These are phyloP conservation scores for Urophycis tenuis DNA, from an alignment of 2,797 vertebrate species.

Conservation along the genomic window DNA sequence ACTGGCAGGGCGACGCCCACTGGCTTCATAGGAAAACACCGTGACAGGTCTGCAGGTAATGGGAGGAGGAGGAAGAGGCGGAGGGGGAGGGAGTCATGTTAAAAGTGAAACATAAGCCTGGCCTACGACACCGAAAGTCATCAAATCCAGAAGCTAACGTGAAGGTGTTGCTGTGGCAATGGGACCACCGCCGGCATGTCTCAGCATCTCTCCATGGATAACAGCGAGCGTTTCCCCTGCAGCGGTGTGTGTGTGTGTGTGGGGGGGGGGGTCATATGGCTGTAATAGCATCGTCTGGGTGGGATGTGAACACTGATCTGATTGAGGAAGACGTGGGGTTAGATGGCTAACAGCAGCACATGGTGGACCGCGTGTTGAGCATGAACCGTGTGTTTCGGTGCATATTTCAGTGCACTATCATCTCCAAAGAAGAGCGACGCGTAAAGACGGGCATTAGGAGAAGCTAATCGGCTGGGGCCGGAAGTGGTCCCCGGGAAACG, in stretches of 20 bases:
- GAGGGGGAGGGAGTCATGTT: background rate
- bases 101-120: too few species aligned
- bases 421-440: constrained; percentile 58
- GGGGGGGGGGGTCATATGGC: constrained; percentile 55
- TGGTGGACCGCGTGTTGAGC: too few species aligned
- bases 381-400: constrained; percentile 49
- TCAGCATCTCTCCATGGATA: background rate
- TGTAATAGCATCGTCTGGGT: constrained; percentile 62
- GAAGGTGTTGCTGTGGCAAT: background rate
- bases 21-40: constrained; percentile 36
- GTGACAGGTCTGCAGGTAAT: constrained; percentile 40
- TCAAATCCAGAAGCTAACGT: background rate
- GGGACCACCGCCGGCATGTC: too few species aligned
- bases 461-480: constrained; percentile 66
- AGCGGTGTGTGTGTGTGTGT: too few species aligned
- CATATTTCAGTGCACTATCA: constrained; percentile 67
- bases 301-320: constrained; percentile 62
- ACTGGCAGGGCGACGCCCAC: constrained; percentile 21
- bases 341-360: constrained; percentile 48
- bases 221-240: constrained; percentile 21
- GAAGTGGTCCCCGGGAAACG: constrained; percentile 8
- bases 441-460: constrained; percentile 64
- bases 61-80: too few species aligned
- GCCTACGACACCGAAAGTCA: background rate
- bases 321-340: constrained; percentile 64